A percentile compares a stretch with the other conserved stretches of the same genome.
Conservation (phyloP, 2,797 vertebrate genomes). For the Labeo calbasu region DNA sequence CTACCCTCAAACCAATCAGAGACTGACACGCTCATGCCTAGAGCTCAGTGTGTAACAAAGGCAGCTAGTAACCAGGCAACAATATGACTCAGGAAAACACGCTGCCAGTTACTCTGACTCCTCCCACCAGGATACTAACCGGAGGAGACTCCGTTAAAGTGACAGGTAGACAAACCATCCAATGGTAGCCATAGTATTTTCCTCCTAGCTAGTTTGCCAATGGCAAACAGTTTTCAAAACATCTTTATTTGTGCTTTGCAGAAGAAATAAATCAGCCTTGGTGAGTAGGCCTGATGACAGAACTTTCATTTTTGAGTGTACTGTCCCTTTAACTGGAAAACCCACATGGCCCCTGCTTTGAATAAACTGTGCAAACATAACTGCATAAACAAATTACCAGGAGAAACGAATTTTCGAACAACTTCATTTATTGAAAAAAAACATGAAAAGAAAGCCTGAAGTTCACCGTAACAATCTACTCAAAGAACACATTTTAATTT, state of each 20-base stretch:
- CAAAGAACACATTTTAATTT: conserved; percentile 35
- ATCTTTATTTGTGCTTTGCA: not conserved
- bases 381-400: conserved; percentile 1
- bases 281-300: not conserved
- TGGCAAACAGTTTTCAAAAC: not conserved
- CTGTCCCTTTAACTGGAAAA: conserved; percentile 12
- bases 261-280: not conserved
- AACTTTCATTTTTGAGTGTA: not conserved
- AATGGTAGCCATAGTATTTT: not conserved
- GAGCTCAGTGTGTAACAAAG: conserved; percentile 44
- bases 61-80: conserved; percentile 61
- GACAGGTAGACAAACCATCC: not conserved
- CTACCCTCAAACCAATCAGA: conserved; percentile 42
- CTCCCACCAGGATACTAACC: conserved; percentile 57
- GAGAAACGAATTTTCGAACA: conserved; percentile 29
- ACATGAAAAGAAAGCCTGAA: conserved; percentile 46
- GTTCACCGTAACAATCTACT: conserved; percentile 42
- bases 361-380: not conserved
- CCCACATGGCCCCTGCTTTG: conserved; percentile 14
- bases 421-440: conserved; percentile 72
- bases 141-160: conserved; percentile 37
- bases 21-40: conserved; percentile 33
- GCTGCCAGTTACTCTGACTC: conserved; percentile 23
- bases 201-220: not conserved
- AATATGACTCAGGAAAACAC: conserved; percentile 47